Percentiles rank a stretch among this genome's conserved stretches.
Evolutionary conservation across 2,797 vertebrate species (phyloP).

Genomic region (Podargus strigoides): DNA sequence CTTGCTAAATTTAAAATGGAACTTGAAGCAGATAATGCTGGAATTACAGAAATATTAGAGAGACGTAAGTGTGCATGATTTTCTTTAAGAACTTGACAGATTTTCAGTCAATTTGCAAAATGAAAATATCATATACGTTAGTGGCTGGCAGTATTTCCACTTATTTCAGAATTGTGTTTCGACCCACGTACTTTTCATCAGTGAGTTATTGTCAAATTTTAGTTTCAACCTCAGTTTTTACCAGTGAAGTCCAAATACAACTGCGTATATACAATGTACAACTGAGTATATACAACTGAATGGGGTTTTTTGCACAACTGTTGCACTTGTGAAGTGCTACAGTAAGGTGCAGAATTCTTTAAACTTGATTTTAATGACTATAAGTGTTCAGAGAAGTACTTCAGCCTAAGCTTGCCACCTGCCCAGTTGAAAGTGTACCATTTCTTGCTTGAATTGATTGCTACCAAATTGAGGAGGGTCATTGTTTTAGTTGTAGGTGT

Average conservation of each 20-base stretch:
- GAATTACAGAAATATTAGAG: conserved; percentile 97
- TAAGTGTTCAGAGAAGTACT: neutral
- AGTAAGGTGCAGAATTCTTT: neutral
- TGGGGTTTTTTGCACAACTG: neutral
- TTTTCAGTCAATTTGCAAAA: neutral
- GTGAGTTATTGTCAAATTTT: neutral
- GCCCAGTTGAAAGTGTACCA: neutral
- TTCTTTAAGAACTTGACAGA: neutral
- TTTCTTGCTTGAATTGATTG: neutral
- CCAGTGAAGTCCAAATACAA: neutral
- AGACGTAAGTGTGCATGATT: conserved; percentile 81
- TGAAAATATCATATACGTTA: neutral
- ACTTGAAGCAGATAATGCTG: conserved; percentile 97
- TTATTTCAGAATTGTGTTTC: neutral
- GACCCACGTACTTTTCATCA: neutral
- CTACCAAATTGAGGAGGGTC: neutral
- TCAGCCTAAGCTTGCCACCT: neutral
- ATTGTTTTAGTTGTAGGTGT: neutral
- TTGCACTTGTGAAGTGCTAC: neutral
- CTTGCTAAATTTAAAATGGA: conserved; percentile 99
- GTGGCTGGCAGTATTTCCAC: neutral
- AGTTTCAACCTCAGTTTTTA: neutral
- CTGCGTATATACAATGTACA: too few species aligned
- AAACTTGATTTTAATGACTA: neutral
- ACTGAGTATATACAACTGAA: too few species aligned